Evolutionary conservation across 2,888 invertebrate genomes (phyloP), one percentile per base, ranked within the genome.

Genomic region (Brenthis hecate): DNA sequence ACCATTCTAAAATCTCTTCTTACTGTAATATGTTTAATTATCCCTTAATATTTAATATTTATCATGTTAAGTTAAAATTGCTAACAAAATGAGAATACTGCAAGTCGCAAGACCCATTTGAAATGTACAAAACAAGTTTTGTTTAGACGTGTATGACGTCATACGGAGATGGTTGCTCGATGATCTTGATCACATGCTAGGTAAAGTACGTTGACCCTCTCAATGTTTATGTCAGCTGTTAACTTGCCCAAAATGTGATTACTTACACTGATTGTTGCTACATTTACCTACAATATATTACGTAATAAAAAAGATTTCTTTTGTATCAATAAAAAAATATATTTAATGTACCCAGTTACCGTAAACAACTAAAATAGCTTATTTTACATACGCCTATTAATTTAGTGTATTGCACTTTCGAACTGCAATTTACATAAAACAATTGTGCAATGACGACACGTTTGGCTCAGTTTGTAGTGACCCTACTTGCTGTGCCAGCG

Each of bases 221-320:
- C 83, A 85, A 87, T 86, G 87, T 86, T 87, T 87, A 87, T 87
- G 86, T 87, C 87, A 87, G 84, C 83, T 87, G 85, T 83, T 80
- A 79, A 78, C 71, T 75, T 72, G 67, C 68, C 69, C 60, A 73
- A 68, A 72, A 74, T 69, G 70, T 65, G 56, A 56, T 32, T 13
- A 51, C n/a, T 8, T 51, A 50, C 60, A n/a, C n/a, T 11, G 14
- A 16, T 16, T 60, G 13, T 47, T 19, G 19, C 14, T n/a, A 60
- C 23, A 28, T 11, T 13, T 51, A 51, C 32, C 13, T 19, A 14
- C 19, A 8, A 6, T 14, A 19, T 48, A n/a, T 14, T 28, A 23
- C 48, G 13, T 47, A 8, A n/a, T 48, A 0, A 58, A n/a, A n/a
- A 13, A 54, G 13, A 13, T 54, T 13, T 54, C 16, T 23, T 23